Evolutionary conservation across 2,888 invertebrate genomes (phyloP).

Genomic region (Apodemia zela): DNA sequence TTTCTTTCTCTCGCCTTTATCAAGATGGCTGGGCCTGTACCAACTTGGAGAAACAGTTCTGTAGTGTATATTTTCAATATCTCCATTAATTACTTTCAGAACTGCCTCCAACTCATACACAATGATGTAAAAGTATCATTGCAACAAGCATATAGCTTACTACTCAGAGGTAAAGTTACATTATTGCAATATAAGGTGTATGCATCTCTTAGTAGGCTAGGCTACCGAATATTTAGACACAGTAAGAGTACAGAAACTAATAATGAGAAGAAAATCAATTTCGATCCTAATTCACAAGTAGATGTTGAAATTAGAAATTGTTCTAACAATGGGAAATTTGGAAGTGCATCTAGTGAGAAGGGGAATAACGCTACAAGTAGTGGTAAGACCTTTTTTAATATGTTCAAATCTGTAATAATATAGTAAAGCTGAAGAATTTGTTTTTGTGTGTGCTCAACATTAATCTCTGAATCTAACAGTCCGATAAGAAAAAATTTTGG

Average conservation of each 20-base stretch:
- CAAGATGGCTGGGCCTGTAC: no score
- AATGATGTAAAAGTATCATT: slow-evolving; percentile 81
- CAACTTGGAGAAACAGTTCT: no score
- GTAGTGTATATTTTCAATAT: no score
- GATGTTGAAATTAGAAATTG: not conserved
- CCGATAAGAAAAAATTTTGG: no score
- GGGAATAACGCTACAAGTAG: not conserved
- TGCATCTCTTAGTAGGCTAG: slow-evolving; percentile 77
- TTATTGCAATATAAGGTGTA: slow-evolving; percentile 80
- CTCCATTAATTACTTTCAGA: slow-evolving; percentile 63
- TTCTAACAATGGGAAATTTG: not conserved
- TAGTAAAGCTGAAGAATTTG: not conserved
- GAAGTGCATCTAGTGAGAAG: not conserved
- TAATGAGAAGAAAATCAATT: slow-evolving; percentile 19
- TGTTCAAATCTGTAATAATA: no score
- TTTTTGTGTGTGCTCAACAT: no score
- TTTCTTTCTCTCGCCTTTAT: no score
- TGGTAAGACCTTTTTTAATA: not conserved
- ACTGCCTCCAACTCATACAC: slow-evolving; percentile 79
- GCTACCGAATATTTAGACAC: slow-evolving; percentile 79
- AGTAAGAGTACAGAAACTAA: slow-evolving; percentile 15
- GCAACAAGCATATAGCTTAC: slow-evolving; percentile 82
- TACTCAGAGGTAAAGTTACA: slow-evolving; percentile 57
- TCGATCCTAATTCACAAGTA: not conserved
- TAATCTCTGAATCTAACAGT: no score